Base-by-base conservation (phyloP, 2,888 invertebrate species). In the Morpho deidamia region DNA sequence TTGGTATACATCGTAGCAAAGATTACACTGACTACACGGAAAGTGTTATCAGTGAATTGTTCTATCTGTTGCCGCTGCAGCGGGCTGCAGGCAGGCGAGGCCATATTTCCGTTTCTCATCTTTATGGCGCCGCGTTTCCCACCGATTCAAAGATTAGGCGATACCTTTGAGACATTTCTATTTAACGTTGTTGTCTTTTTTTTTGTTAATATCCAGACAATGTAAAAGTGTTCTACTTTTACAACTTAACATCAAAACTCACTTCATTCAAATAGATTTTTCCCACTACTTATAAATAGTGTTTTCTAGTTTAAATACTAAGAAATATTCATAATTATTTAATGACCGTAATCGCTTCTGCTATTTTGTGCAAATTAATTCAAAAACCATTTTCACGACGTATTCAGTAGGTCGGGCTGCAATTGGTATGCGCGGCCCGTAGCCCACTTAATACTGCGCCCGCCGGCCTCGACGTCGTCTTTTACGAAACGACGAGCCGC, bases 401-500 rank as follows among this genome's bases (percentile, higher is more conserved):
- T 11, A 39, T 12, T 23, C 9, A 23, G 45, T 35, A n/a, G n/a
- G n/a, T n/a, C n/a, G n/a, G n/a, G n/a, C n/a, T 46, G 8, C 35
- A 41, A 8, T 12, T 49, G 12, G 44, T 11, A 23, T 37, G 68
- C 78, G 62, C 69, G 72, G 74, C 81, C 79, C 80, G 77, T 78
- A 65, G 60, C 64, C 51, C 72, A 68, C 71, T 74, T 72, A 73
- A 72, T 71, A 65, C 63, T 60, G 60, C 64, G 59, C 67, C 58
- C 48, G 53, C 52, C 54, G 62, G 53, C 56, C 54, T 59, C 52
- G 53, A 56, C 56, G 53, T 47, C 44, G 48, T 38, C 53, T 48
- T 51, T 49, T 40, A 35, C 44, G 38, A 47, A 54, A 48, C 43
- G 51, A 46, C 44, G 54, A 51, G 37, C 12, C 47, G 46, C 47